Evolutionary conservation across 2,113 vertebrate species (phyloP).

Genomic region (Pelobates fuscus): DNA sequence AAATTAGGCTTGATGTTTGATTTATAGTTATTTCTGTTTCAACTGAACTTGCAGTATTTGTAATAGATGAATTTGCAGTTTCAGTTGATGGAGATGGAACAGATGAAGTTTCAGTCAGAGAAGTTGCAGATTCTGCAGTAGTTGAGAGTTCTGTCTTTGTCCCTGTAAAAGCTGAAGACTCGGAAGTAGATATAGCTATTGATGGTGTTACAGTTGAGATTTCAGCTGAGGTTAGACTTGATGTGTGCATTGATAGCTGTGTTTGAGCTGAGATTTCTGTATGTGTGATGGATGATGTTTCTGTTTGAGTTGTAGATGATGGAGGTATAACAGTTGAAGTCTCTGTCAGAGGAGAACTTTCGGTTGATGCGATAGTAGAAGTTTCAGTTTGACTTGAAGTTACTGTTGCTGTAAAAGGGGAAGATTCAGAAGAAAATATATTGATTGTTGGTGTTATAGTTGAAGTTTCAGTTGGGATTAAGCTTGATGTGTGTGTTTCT

Average conservation of each 20-base stretch:
- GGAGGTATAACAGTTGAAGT: neutral
- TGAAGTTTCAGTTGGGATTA: no score
- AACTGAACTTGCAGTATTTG: neutral
- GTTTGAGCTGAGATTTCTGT: neutral
- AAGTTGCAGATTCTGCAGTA: neutral
- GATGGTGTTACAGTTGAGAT: neutral
- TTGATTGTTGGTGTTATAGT: neutral
- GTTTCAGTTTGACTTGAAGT: neutral
- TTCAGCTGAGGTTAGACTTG: neutral
- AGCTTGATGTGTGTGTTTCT: no score
- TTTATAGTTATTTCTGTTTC: neutral
- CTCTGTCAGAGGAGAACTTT: neutral
- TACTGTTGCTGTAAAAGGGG: neutral
- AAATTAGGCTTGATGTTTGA: no score
- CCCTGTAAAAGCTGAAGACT: no score
- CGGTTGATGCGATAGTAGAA: neutral
- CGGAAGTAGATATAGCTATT: neutral
- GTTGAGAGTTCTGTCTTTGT: neutral
- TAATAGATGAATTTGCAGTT: neutral
- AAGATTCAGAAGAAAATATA: neutral
- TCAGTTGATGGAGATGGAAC: neutral
- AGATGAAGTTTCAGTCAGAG: neutral
- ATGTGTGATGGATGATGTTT: neutral
- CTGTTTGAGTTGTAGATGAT: neutral
- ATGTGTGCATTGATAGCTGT: neutral